Conservation (phyloP, 2,888 invertebrate genomes). For the Oscheius sp. region DNA sequence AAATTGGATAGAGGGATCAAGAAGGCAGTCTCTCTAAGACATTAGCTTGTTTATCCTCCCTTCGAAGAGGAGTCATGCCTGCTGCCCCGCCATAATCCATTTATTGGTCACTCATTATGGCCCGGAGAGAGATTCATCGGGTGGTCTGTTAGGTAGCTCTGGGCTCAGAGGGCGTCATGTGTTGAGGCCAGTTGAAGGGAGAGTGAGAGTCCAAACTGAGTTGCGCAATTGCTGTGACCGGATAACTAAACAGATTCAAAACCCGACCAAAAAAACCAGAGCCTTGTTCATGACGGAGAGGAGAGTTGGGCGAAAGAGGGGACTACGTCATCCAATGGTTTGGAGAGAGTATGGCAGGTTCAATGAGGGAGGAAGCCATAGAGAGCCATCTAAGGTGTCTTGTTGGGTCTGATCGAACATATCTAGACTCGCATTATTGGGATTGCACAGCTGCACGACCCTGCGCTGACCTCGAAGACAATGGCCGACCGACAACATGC, state of each 20-base stretch:
- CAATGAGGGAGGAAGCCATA: neutral
- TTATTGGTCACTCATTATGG: conserved; percentile 31
- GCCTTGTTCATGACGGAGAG: neutral
- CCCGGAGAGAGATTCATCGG: neutral
- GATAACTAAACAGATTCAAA: neutral
- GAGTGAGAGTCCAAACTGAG: too few relatives aligned
- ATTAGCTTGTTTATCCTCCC: neutral
- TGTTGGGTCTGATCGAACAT: neutral
- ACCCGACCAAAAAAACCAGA: neutral
- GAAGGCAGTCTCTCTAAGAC: neutral
- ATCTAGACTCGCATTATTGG: neutral
- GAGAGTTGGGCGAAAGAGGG: neutral
- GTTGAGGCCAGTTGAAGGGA: too few relatives aligned
- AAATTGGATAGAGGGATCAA: neutral
- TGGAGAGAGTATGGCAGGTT: neutral
- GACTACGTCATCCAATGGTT: neutral
- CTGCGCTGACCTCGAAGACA: conserved; percentile 24
- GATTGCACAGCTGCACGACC: conserved; percentile 31
- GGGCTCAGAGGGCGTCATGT: neutral
- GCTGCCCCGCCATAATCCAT: conserved; percentile 24
- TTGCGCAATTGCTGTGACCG: too few relatives aligned
- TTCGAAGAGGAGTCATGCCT: neutral
- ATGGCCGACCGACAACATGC: conserved; percentile 15
- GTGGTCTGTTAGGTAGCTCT: neutral
- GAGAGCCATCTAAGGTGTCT: neutral